These are phyloP conservation scores for Erethizon dorsatum DNA, from an alignment of 2,797 vertebrate genomes.

Conservation along the genomic window DNA sequence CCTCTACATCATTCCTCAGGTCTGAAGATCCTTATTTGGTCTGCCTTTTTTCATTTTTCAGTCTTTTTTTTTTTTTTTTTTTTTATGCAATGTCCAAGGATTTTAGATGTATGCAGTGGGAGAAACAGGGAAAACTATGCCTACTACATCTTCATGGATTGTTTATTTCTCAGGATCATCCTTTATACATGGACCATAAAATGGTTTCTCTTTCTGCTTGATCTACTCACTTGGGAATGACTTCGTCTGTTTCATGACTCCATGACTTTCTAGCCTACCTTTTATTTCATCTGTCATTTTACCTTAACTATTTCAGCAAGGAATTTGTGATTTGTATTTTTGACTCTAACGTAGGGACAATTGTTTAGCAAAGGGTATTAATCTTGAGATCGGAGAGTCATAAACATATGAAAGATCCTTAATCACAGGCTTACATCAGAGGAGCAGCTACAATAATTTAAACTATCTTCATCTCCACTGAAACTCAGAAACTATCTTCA, in stretches of 20 bases:
- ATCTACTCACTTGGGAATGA: background rate
- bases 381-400: background rate
- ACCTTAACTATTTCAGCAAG: background rate
- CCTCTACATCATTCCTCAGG: background rate
- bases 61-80: too few relatives aligned
- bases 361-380: background rate
- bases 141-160: background rate
- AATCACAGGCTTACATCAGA: background rate
- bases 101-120: background rate
- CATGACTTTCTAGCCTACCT: background rate
- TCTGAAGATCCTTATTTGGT: background rate
- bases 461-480: background rate
- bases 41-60: background rate
- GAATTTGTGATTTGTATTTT: background rate
- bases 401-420: background rate
- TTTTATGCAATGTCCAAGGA: background rate
- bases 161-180: background rate
- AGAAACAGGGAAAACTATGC: background rate
- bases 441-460: background rate
- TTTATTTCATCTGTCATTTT: background rate
- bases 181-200: background rate
- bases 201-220: background rate
- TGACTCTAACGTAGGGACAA: background rate
- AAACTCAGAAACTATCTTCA: background rate
- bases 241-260: background rate